Percentiles rank a stretch among this genome's conserved stretches.
These are phyloP conservation scores for Pangasius krempfi DNA, from an alignment of 2,797 vertebrate species.

Conservation along the genomic window DNA sequence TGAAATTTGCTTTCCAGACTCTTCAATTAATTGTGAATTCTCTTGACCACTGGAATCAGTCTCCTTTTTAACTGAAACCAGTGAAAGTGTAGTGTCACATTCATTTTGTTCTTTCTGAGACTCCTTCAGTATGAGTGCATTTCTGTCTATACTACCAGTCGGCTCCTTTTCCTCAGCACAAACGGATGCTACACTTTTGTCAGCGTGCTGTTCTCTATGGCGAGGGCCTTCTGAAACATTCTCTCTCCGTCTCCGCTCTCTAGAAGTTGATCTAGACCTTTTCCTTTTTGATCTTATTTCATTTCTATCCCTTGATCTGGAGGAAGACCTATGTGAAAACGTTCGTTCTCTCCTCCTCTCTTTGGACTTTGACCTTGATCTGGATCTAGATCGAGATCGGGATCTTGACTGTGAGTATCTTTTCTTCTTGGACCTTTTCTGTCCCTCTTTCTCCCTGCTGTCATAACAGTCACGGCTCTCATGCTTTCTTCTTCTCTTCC, in stretches of 20 bases:
- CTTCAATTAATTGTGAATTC: conserved; percentile 14
- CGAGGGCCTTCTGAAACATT: conserved; percentile 49
- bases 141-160: conserved; percentile 14
- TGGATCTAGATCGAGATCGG: conserved; percentile 54
- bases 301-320: conserved; percentile 58
- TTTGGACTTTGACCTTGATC: conserved; percentile 78
- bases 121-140: not conserved
- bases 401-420: conserved; percentile 62
- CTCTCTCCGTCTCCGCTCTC: conserved; percentile 65
- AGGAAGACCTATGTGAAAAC: conserved; percentile 49
- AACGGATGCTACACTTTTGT: conserved; percentile 14
- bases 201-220: conserved; percentile 13
- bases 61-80: conserved; percentile 38
- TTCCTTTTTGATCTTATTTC: conserved; percentile 64
- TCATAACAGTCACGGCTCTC: conserved; percentile 63
- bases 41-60: conserved; percentile 12
- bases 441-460: conserved; percentile 59
- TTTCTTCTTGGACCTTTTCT: conserved; percentile 70
- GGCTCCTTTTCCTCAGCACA: conserved; percentile 14
- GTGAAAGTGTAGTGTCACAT: not conserved
- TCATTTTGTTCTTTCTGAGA: not conserved
- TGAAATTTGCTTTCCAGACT: conserved; percentile 12
- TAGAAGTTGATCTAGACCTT: conserved; percentile 70
- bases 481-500: conserved; percentile 67
- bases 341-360: conserved; percentile 78